Base-by-base conservation (phyloP, 1,140 invertebrate species). In the Schmidtea mediterranea region DNA sequence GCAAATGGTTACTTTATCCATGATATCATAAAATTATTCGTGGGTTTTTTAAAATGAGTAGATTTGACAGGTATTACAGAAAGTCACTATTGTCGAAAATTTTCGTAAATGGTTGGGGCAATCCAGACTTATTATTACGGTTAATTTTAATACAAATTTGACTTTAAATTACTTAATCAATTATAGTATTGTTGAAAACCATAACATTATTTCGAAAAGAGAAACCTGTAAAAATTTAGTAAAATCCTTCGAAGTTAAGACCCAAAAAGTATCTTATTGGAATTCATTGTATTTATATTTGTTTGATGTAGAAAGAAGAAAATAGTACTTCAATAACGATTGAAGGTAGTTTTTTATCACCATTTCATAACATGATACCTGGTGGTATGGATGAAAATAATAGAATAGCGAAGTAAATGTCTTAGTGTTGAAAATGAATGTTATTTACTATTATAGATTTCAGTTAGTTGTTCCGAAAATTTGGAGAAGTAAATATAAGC, bases 401-500 rank as follows among this genome's bases (percentile, higher is more conserved):
- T n/a, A 21, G 23, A 21, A 45, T 21, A 22, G 15, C 43, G 22
- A 45, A 45, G 43, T 48, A 40, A 8, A 22, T 5, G 43, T 32
- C 24, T 45, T 47, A 41, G 26, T 38, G 13, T 12, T 43, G 19
- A 9, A 16, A n/a, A n/a, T n/a, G n/a, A n/a, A n/a, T n/a, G n/a
- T n/a, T n/a, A n/a, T n/a, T 52, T 47, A 41, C 43, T 37, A 8
- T 52, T 54, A n/a, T 46, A 65, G 62, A 46, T 69, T 69, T 56
- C 65, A 70, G 55, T 69, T 83, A 36, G 61, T 92, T 46, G 59
- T 92, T 52, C 86, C 86, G 1, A 71, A 74, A 39, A 72, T 75
- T 54, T 92, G 83, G 82, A 59, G 53, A 24, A 55, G 53, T 60
- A 73, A 45, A 53, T 69, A 74, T 51, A 79, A 79, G 62, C 84